Evolutionary conservation across 2,888 invertebrate species (phyloP).

Genomic region (Lepidochrysops patricia): DNA sequence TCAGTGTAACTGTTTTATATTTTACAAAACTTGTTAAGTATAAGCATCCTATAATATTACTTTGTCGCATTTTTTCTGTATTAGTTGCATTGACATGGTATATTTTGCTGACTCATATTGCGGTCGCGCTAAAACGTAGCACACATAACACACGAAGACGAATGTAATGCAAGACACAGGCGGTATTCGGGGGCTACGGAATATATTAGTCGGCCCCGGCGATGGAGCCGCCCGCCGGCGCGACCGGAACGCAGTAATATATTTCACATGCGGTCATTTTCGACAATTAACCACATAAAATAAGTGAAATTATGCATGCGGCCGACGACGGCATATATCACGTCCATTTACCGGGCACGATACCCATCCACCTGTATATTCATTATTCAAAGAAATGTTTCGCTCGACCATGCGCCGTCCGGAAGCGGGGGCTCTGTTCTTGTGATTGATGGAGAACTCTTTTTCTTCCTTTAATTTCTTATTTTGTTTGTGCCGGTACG

Average conservation of each 20-base stretch:
- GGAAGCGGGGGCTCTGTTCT: slow-evolving; percentile 66
- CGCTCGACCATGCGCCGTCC: slow-evolving; percentile 64
- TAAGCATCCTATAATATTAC: background rate
- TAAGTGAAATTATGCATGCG: slow-evolving; percentile 75
- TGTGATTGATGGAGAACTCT: slow-evolving; percentile 70
- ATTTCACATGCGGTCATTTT: slow-evolving; percentile 73
- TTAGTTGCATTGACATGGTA: slow-evolving; percentile 24
- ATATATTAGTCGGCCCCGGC: slow-evolving; percentile 65
- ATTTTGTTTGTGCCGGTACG: slow-evolving; percentile 34
- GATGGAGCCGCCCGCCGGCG: slow-evolving; percentile 55
- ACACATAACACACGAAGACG: slow-evolving; percentile 39
- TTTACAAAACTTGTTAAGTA: too few relatives aligned
- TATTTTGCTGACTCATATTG: slow-evolving; percentile 25
- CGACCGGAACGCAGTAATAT: slow-evolving; percentile 62
- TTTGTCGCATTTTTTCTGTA: background rate
- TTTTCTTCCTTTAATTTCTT: slow-evolving; percentile 55
- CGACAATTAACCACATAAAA: slow-evolving; percentile 75
- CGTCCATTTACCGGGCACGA: slow-evolving; percentile 73
- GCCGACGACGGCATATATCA: slow-evolving; percentile 74
- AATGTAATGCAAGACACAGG: slow-evolving; percentile 45
- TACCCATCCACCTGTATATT: slow-evolving; percentile 65
- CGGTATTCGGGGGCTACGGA: slow-evolving; percentile 53
- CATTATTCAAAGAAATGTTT: slow-evolving; percentile 75
- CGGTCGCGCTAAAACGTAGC: slow-evolving; percentile 22
- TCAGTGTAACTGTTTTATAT: too few relatives aligned